These are phyloP conservation scores for Stegodyphus mimosarum DNA, from an alignment of 1,140 invertebrate species.

Conservation along the genomic window DNA sequence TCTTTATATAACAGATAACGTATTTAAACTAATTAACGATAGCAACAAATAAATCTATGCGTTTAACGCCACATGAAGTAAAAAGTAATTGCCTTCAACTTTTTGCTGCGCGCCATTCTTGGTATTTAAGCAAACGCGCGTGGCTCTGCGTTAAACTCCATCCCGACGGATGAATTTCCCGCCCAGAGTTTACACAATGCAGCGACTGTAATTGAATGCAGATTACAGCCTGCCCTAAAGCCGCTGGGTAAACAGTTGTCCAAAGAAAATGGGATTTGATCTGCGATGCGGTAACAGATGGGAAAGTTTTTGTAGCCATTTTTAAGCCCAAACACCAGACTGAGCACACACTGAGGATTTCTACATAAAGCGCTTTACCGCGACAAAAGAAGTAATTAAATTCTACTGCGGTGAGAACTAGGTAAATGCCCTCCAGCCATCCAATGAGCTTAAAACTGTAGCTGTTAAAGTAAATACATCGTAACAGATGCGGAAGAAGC, in stretches of 20 bases:
- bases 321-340: conserved; percentile 13
- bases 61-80: no score
- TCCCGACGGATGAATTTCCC: not conserved
- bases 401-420: conserved; percentile 39
- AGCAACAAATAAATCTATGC: no score
- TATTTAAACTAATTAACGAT: no score
- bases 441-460: conserved; percentile 11
- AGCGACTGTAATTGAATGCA: conserved; percentile 49
- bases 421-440: conserved; percentile 50
- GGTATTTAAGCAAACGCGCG: not conserved
- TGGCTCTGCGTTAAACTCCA: not conserved
- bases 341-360: conserved; percentile 18
- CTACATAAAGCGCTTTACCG: conserved; percentile 46
- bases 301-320: conserved; percentile 34
- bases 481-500: conserved; percentile 46
- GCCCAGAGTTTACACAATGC: conserved; percentile 44
- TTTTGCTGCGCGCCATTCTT: not conserved
- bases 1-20: no score
- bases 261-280: conserved; percentile 56
- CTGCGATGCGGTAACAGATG: conserved; percentile 31
- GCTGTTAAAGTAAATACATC: conserved; percentile 56
- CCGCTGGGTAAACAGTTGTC: conserved; percentile 53
- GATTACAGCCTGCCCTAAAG: conserved; percentile 39
- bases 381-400: conserved; percentile 54
- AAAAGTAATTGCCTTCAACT: conserved; percentile 33